Evolutionary conservation across 2,888 invertebrate species (phyloP).

Genomic region (Hirtodrosophila cameraria): DNA sequence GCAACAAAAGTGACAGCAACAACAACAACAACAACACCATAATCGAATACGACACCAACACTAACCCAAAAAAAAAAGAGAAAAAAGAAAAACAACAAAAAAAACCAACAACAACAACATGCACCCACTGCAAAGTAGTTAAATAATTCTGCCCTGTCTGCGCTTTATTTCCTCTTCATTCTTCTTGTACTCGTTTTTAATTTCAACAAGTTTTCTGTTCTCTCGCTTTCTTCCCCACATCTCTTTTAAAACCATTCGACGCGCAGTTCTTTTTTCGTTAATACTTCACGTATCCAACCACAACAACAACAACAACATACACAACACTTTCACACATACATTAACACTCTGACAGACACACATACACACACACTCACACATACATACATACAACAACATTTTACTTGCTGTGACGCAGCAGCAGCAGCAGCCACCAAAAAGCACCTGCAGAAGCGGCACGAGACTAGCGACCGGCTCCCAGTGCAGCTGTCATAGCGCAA

Average conservation of each 20-base stretch:
- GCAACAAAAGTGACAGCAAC: conserved; percentile 19
- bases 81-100: conserved; percentile 41
- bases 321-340: conserved; percentile 22
- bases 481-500: conserved; percentile 51
- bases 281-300: conserved; percentile 59
- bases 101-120: conserved; percentile 56
- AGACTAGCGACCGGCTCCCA: conserved; percentile 61
- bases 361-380: conserved; percentile 9
- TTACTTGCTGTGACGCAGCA: conserved; percentile 43
- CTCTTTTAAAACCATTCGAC: conserved; percentile 58
- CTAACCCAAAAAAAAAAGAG: conserved; percentile 23
- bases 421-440: conserved; percentile 49
- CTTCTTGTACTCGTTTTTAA: conserved; percentile 59
- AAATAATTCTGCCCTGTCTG: conserved; percentile 81
- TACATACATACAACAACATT: conserved; percentile 29
- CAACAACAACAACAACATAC: conserved; percentile 23
- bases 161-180: conserved; percentile 77
- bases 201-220: conserved; percentile 78
- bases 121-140: conserved; percentile 79
- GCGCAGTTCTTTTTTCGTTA: conserved; percentile 78
- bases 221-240: conserved; percentile 69
- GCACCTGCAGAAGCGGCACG: conserved; percentile 61
- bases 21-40: conserved; percentile 32
- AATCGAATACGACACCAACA: conserved; percentile 19
- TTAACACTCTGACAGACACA: conserved; percentile 21